Evolutionary conservation across 2,888 invertebrate species (phyloP).

Genomic region (Candidula unifasciata): DNA sequence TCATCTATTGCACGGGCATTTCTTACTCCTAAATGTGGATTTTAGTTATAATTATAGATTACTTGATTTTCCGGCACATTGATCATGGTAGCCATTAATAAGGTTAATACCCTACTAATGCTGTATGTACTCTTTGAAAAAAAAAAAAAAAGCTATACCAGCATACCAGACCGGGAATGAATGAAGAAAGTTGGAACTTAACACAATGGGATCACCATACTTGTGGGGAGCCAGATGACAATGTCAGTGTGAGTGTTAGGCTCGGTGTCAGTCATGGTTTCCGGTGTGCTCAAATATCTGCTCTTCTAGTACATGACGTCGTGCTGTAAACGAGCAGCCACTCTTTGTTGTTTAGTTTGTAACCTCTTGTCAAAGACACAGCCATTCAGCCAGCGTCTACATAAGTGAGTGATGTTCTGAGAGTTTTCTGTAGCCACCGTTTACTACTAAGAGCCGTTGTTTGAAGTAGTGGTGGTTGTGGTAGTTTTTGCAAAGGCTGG

Average conservation of each 20-base stretch:
- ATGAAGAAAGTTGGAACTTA: not conserved
- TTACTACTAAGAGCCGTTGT: no score
- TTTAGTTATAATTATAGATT: no score
- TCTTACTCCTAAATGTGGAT: no score
- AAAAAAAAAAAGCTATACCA: no score
- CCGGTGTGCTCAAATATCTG: slow-evolving; percentile 21
- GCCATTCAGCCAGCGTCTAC: not conserved
- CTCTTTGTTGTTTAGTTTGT: slow-evolving; percentile 32
- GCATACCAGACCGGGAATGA: no score
- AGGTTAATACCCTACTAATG: no score
- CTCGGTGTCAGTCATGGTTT: slow-evolving; percentile 8
- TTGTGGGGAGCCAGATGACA: not conserved
- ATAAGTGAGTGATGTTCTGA: not conserved
- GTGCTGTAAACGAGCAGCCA: slow-evolving; percentile 16
- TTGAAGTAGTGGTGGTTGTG: no score
- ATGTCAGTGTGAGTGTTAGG: not conserved
- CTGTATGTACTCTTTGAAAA: no score
- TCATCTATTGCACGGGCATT: no score
- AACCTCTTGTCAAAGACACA: not conserved
- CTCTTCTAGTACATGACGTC: slow-evolving; percentile 35
- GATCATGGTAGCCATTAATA: no score
- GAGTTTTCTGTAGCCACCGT: not conserved
- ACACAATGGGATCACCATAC: not conserved
- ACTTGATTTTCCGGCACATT: no score
- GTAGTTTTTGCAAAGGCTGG: no score